Conservation (phyloP, 2,113 vertebrate species). For the Alectura lathami region DNA sequence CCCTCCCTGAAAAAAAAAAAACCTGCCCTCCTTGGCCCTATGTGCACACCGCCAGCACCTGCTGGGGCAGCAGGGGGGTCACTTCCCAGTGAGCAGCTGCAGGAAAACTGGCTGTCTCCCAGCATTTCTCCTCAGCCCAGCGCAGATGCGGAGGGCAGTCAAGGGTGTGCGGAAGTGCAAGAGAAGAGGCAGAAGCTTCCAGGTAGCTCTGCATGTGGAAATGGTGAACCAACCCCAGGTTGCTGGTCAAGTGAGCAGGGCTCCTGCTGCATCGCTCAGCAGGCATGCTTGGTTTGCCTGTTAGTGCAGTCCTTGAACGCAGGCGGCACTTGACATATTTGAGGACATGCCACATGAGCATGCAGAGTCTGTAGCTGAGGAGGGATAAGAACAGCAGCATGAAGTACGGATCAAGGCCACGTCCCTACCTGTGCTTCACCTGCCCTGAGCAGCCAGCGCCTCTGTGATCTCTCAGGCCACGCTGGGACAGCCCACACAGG, state of each 20-base stretch:
- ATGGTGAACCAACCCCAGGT: background rate
- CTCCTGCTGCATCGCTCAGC: background rate
- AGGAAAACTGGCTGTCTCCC: background rate
- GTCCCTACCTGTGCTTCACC: no score
- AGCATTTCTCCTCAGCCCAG: background rate
- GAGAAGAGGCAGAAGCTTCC: background rate
- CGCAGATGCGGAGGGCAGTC: background rate
- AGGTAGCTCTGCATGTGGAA: background rate
- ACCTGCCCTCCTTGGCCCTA: background rate
- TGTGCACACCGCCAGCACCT: background rate
- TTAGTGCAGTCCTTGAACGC: background rate
- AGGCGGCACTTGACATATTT: background rate
- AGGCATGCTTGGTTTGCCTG: background rate
- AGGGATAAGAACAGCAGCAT: background rate
- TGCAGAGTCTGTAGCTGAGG: background rate
- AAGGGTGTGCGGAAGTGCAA: background rate
- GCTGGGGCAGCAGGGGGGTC: background rate
- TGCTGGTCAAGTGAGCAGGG: background rate
- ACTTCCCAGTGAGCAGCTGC: background rate
- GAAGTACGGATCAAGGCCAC: background rate
- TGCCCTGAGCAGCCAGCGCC: background rate
- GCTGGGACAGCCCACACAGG: background rate
- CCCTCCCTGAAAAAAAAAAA: background rate
- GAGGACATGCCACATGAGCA: background rate
- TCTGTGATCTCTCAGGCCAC: background rate